Percentiles rank a stretch among this genome's conserved stretches.
Evolutionary conservation across 2,888 invertebrate species (phyloP).

Genomic region (Allolobophora icterica): DNA sequence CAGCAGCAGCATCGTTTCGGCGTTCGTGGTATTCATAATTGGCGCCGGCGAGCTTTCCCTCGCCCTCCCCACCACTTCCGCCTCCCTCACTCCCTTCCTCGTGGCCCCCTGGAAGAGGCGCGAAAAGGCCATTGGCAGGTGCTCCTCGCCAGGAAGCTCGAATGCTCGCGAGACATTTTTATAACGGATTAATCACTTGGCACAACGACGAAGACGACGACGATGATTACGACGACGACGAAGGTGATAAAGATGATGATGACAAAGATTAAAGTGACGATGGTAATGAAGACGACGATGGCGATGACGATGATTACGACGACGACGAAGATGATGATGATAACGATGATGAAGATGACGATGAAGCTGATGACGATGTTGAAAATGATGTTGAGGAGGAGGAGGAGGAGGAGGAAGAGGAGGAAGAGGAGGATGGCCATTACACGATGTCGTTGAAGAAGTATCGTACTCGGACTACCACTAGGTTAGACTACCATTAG

Average conservation of each 20-base stretch:
- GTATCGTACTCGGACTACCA: no score
- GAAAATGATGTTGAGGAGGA: constrained; percentile 2
- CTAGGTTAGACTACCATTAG: no score
- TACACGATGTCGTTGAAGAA: no score
- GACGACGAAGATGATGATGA: constrained; percentile 6
- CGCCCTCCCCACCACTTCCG: not conserved
- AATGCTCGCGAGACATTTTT: not conserved
- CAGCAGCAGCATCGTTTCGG: not conserved
- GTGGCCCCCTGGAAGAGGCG: not conserved
- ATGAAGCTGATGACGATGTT: not conserved
- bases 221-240: not conserved
- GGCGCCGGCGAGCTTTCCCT: not conserved
- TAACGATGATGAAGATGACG: not conserved
- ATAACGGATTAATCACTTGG: not conserved
- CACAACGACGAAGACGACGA: not conserved
- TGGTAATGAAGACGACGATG: constrained; percentile 1
- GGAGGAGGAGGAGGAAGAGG: not conserved
- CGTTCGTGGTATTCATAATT: no score
- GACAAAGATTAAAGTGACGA: not conserved
- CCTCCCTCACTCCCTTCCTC: not conserved
- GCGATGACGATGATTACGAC: not conserved
- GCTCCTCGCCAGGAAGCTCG: not conserved
- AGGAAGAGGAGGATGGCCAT: no score
- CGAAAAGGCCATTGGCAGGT: not conserved
- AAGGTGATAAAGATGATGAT: not conserved